A percentile compares a stretch with the other conserved stretches of the same genome.
These are phyloP conservation scores for Gymnarchus niloticus DNA, from an alignment of 2,113 vertebrate species.

Conservation along the genomic window DNA sequence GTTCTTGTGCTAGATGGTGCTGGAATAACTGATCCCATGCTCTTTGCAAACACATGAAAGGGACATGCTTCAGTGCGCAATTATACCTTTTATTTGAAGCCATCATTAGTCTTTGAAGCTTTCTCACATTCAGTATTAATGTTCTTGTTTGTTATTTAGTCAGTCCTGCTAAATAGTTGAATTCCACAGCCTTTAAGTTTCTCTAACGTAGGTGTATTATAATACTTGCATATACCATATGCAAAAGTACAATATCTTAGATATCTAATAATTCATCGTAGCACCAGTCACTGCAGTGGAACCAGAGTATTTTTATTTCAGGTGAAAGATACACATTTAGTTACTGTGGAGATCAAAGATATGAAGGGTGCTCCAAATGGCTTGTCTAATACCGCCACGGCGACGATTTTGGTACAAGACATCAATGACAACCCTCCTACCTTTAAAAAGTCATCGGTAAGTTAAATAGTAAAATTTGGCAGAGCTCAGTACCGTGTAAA, in stretches of 20 bases:
- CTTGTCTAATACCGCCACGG: conserved; percentile 67
- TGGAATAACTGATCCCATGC: not conserved
- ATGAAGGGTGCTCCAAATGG: conserved; percentile 60
- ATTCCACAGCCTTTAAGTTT: not conserved
- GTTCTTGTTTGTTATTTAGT: too few relatives aligned
- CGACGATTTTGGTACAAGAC: conserved; percentile 62
- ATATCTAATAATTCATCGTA: not conserved
- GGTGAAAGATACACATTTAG: conserved; percentile 51
- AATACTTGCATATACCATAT: not conserved
- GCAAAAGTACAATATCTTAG: too few relatives aligned
- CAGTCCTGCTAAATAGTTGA: too few relatives aligned
- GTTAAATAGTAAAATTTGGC: conserved; percentile 37
- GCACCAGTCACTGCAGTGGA: not conserved
- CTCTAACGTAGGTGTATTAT: not conserved
- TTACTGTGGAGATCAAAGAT: conserved; percentile 69
- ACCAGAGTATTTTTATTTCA: conserved; percentile 41
- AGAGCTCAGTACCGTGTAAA: not conserved
- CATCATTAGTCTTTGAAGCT: too few relatives aligned
- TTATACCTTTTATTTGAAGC: too few relatives aligned
- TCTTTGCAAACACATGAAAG: not conserved
- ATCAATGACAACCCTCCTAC: conserved; percentile 77
- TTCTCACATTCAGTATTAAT: not conserved
- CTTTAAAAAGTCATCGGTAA: conserved; percentile 68
- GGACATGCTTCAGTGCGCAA: too few relatives aligned
- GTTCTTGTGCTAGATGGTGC: not conserved